Conservation (phyloP, 2,888 invertebrate genomes). For the Gonocerus acuteangulatus region DNA sequence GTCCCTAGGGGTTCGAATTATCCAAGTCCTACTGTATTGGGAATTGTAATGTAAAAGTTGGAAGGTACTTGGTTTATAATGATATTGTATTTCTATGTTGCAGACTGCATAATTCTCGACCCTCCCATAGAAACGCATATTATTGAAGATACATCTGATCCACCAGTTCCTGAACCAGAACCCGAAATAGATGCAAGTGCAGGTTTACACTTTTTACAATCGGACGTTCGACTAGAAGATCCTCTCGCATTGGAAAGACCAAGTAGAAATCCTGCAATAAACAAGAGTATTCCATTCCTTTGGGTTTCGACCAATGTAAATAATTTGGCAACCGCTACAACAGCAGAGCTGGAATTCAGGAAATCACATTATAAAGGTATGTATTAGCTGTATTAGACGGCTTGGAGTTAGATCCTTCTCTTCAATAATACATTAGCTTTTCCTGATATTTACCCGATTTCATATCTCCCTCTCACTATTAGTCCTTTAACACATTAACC, state of each 20-base stretch:
- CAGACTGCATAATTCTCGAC: conserved; percentile 6
- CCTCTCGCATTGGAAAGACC: neutral
- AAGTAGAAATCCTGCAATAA: neutral
- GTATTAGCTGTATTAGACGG: neutral
- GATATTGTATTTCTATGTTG: neutral
- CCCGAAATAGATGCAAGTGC: neutral
- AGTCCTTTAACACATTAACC: too few species aligned
- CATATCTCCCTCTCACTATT: too few species aligned
- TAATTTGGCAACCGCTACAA: neutral
- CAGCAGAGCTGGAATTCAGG: neutral
- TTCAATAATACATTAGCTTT: too few species aligned
- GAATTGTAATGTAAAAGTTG: too few species aligned
- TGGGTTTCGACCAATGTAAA: neutral
- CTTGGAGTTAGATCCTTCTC: too few species aligned
- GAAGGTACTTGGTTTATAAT: too few species aligned
- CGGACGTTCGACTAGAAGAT: neutral
- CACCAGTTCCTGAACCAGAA: neutral
- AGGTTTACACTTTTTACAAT: neutral
- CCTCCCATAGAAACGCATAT: neutral
- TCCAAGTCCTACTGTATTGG: too few species aligned
- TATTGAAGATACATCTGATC: neutral
- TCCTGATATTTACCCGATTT: too few species aligned
- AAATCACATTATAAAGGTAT: conserved; percentile 6
- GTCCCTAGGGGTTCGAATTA: too few species aligned
- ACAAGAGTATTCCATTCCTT: neutral